Evolutionary conservation across 2,797 vertebrate genomes (phyloP), one percentile per base, ranked within the genome.

Genomic region (Bufotes viridis): DNA sequence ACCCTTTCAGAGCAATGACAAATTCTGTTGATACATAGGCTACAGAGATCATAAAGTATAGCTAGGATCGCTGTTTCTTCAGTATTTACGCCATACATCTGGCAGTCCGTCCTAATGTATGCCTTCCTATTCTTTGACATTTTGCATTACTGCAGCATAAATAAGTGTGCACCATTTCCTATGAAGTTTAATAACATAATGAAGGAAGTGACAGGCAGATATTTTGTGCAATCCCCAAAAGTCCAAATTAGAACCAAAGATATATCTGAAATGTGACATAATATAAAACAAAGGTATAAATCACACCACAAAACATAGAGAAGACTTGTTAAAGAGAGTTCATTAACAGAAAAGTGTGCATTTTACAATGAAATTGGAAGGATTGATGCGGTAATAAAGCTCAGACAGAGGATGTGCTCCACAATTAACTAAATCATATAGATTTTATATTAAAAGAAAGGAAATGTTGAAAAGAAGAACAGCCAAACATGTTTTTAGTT

Each of bases 261-360:
- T 89, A 89, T 89, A 87, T 89, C 80, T 86, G 84, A 69, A 89
- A 75, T 78, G 80, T 89, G 84, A 89, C 84, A 89, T 67, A 82
- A 76, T 79, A 79, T 82, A 89, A 89, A 89, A 79, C 88, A 82
- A 89, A 86, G 81, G 72, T 63, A 78, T 89, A 87, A 87, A 89
- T 89, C 80, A 89, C 10, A 8, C 29, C 42, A 29, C 74, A 69
- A 87, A 78, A 87, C 74, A 82, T 89, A 86, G 83, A 79, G 88
- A 86, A 86, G 84, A 83, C 84, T 87, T 89, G 84, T 86, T 89
- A 86, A 86, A 87, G 88, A 83, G 88, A 89, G 88, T 89, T 89
- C 88, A 89, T 89, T 89, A 89, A 89, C 63, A 89, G 84, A 86
- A 89, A 86, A 89, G 88, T 89, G 88, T 83, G 88, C 84, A 86